phyloP scores from a whole-genome alignment of 2,888 invertebrate species.

The Galeopsomyia nigrocyanea region DNA sequence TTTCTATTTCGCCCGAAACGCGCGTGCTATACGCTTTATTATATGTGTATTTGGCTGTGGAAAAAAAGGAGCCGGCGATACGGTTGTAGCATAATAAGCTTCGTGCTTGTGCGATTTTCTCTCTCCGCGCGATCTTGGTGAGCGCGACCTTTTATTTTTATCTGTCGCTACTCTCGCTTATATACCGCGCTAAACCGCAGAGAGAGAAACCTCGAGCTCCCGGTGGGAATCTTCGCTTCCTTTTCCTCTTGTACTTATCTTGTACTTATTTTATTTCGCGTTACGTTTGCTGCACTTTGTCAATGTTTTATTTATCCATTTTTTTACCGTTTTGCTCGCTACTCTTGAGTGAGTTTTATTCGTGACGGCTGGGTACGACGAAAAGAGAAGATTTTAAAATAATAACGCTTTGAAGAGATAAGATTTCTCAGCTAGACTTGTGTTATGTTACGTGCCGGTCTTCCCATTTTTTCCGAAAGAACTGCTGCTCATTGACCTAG shows the following conservation, averaged over 20 bases:
- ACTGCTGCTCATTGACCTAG: too few species aligned
- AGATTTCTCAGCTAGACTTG: too few species aligned
- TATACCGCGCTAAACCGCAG: constrained; percentile 24
- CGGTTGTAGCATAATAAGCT: constrained; percentile 3
- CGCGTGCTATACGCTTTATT: constrained; percentile 3
- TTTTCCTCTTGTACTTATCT: too few species aligned
- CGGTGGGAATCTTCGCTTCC: constrained; percentile 10
- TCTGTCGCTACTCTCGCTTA: constrained; percentile 21
- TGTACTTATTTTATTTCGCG: not conserved
- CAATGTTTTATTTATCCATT: too few species aligned
- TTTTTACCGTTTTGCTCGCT: too few species aligned
- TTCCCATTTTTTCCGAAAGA: too few species aligned
- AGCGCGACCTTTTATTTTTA: constrained; percentile 31
- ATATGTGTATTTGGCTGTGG: constrained; percentile 1
- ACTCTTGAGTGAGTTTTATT: too few species aligned
- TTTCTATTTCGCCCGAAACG: constrained; percentile 20
- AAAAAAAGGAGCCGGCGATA: not conserved
- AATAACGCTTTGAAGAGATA: too few species aligned
- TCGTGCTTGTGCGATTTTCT: not conserved
- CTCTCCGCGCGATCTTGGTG: not conserved
- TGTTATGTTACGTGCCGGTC: too few species aligned
- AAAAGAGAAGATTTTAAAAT: too few species aligned
- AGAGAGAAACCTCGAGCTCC: constrained; percentile 24
- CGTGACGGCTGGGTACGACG: too few species aligned
- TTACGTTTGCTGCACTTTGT: not conserved